These are phyloP conservation scores for Mylabris phalerata DNA, from an alignment of 1,140 invertebrate genomes.

Conservation along the genomic window DNA sequence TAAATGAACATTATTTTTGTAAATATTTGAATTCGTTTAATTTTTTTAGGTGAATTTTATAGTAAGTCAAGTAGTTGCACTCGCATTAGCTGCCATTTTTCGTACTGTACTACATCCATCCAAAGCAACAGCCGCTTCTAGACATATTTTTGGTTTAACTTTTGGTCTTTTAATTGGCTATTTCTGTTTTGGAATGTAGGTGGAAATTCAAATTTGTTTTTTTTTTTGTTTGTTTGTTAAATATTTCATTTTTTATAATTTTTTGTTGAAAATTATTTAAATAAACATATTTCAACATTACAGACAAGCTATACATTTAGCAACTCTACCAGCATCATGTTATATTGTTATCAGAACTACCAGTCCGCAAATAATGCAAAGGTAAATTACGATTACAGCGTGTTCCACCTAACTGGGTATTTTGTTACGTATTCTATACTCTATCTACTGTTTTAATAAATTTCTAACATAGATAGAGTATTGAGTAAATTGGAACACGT, in stretches of 20 bases:
- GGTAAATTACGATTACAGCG: constrained; percentile 40
- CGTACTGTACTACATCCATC: constrained; percentile 61
- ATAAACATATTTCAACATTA: constrained; percentile 44
- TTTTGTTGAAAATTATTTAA: too few species aligned
- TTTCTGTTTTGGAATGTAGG: constrained; percentile 84
- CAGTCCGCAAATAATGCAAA: constrained; percentile 57
- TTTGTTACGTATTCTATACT: too few species aligned
- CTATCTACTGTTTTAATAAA: too few species aligned
- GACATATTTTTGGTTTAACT: constrained; percentile 67
- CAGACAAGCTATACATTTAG: constrained; percentile 66
- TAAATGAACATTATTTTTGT: not conserved
- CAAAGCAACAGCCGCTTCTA: constrained; percentile 55
- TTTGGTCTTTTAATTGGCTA: constrained; percentile 72
- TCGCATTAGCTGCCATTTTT: constrained; percentile 66
- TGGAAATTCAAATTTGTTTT: constrained; percentile 19
- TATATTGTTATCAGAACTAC: constrained; percentile 61
- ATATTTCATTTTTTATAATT: too few species aligned
- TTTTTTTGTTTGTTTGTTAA: not conserved
- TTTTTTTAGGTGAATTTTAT: constrained; percentile 74
- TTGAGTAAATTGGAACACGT: not conserved
- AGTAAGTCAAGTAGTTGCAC: constrained; percentile 68
- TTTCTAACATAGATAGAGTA: too few species aligned
- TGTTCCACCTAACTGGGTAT: too few species aligned
- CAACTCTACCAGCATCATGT: constrained; percentile 64
- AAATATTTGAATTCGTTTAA: not conserved